Evolutionary conservation across 2,113 vertebrate genomes (phyloP), one percentile per base, ranked within the genome.

Genomic region (Canis aureus): DNA sequence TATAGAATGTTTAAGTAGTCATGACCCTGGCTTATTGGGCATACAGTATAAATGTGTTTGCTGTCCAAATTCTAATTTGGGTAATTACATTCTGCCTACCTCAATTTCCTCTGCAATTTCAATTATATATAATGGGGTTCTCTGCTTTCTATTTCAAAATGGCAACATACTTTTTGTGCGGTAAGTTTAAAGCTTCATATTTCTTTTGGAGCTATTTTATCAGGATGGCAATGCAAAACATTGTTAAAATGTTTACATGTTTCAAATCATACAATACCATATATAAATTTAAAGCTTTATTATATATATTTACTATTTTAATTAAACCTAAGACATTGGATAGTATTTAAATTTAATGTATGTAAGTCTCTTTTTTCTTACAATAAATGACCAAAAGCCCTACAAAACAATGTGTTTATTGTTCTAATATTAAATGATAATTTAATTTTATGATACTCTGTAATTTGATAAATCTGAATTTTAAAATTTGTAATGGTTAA

Each of bases 51-150:
- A 97, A 95, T 93, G 29, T 97, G 76, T 83, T 97, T 98, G 73
- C 88, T 91, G 78, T 95, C 97, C 95, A 97, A 93, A 98, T 98
- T 97, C 95, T 95, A 97, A 96, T 97, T 97, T 97, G 82, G 43
- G 19, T 95, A 95, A 96, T 97, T 97, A 91, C n/a, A 71, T 85
- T 93, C 80, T 95, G 59, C 67, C 87, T 95, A 91, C 69, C 69
- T 96, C 87, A 95, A 95, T 97, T 97, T 97, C 69, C 69, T 91
- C 29, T 96, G 49, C n/a, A 91, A 76, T 97, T 97, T 95, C 89
- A 95, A 94, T 88, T 90, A 94, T 55, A 38, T 79, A 27, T 90
- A 96, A 67, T 82, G 74, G 49, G 29, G 38, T 93, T 96, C 88
- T 92, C 55, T 95, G 55, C 55, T 84, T 97, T 94, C 69, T 91